phyloP scores from a whole-genome alignment of 2,888 invertebrate species.

The Noctua comes region DNA sequence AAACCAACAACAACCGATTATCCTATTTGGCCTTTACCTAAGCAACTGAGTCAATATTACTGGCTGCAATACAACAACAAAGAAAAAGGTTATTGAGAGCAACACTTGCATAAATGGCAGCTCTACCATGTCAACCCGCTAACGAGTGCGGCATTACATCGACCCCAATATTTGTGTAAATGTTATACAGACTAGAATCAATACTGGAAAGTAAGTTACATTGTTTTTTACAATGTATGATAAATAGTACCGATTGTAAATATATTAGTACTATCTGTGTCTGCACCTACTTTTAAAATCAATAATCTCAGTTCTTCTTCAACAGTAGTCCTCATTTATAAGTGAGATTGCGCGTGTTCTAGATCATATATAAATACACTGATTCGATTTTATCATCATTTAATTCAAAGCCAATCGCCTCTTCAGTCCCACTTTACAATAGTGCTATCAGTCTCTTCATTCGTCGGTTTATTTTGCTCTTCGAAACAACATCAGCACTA shows the following conservation, averaged over 20 bases:
- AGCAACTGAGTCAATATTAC: slow-evolving; percentile 29
- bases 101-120: slow-evolving; percentile 60
- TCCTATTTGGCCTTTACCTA: slow-evolving; percentile 29
- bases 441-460: slow-evolving; percentile 20
- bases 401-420: slow-evolving; percentile 33
- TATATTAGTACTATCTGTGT: slow-evolving; percentile 28
- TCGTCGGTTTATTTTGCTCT: slow-evolving; percentile 34
- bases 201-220: slow-evolving; percentile 39
- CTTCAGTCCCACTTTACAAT: slow-evolving; percentile 19
- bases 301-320: slow-evolving; percentile 33
- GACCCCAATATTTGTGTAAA: slow-evolving; percentile 59
- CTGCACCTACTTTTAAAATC: slow-evolving; percentile 32
- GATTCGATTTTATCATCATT: slow-evolving; percentile 47
- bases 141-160: slow-evolving; percentile 54
- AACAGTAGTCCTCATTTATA: slow-evolving; percentile 49
- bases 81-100: slow-evolving; percentile 55
- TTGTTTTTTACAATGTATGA: slow-evolving; percentile 43
- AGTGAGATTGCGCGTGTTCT: slow-evolving; percentile 50
- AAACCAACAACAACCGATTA: slow-evolving; percentile 10
- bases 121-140: slow-evolving; percentile 51
- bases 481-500: slow-evolving; percentile 45
- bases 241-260: slow-evolving; percentile 28
- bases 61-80: slow-evolving; percentile 41
- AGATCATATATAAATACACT: slow-evolving; percentile 37
- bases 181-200: slow-evolving; percentile 52